These are phyloP conservation scores for Tetranychus cinnabarinus DNA, from an alignment of 1,140 invertebrate genomes.

Conservation along the genomic window DNA sequence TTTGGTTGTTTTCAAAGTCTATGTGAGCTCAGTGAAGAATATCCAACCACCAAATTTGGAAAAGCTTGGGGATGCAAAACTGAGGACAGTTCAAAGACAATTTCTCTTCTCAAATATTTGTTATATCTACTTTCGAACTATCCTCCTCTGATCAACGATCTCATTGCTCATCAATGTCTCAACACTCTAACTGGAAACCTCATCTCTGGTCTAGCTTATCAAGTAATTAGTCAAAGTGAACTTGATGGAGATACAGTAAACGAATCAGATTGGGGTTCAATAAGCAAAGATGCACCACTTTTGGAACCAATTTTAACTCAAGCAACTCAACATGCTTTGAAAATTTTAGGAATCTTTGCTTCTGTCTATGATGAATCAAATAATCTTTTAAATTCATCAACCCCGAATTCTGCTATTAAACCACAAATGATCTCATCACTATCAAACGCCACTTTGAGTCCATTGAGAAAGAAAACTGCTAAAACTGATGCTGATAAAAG, in stretches of 20 bases:
- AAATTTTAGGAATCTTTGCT: constrained; percentile 1
- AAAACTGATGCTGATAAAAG: not conserved
- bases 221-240: not conserved
- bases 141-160: constrained; percentile 33
- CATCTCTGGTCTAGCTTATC: constrained; percentile 27
- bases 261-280: not conserved
- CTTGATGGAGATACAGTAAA: not conserved
- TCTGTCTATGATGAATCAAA: constrained; percentile 1
- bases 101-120: constrained; percentile 9
- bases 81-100: not conserved
- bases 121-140: constrained; percentile 29
- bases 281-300: not conserved
- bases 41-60: not conserved
- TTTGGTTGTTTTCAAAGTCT: not conserved
- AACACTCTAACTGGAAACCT: constrained; percentile 37
- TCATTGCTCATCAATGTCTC: constrained; percentile 34
- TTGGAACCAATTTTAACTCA: not conserved
- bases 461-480: not conserved
- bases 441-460: not conserved
- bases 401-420: not conserved
- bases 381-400: not conserved
- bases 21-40: constrained; percentile 28
- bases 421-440: not conserved
- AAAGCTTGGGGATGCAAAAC: not conserved
- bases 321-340: constrained; percentile 1